Percentiles rank a stretch among this genome's conserved stretches.
Evolutionary conservation across 2,113 vertebrate genomes (phyloP).

Genomic region (Pardalotus punctatus): DNA sequence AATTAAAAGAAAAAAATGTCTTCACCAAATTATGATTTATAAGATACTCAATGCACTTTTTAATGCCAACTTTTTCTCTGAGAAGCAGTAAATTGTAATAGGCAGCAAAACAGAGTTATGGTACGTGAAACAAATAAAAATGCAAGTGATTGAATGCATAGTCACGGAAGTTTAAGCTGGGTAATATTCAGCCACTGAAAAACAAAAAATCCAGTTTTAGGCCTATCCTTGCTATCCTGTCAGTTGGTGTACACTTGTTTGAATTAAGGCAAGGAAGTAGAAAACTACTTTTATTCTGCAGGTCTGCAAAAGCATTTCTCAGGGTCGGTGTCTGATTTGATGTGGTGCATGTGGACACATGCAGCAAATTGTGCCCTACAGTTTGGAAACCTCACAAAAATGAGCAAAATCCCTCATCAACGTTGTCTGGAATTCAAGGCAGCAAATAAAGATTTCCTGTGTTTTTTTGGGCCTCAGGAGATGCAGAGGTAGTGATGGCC

Average conservation of each 20-base stretch:
- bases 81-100: neutral
- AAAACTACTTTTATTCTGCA: neutral
- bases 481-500: neutral
- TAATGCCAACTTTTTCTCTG: neutral
- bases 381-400: neutral
- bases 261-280: neutral
- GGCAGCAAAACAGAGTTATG: neutral
- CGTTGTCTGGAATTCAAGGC: neutral
- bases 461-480: neutral
- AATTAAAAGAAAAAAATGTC: neutral
- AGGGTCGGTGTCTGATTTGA: neutral
- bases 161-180: neutral
- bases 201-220: neutral
- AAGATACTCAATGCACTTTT: neutral
- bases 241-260: neutral
- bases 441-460: neutral
- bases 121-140: neutral
- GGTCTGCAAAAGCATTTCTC: neutral
- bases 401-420: neutral
- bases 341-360: accelerated
- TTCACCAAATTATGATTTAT: neutral
- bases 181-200: neutral
- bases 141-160: neutral
- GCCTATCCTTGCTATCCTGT: neutral
- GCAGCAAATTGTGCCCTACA: neutral